Percentiles rank a stretch among this genome's conserved stretches.
phyloP scores from a whole-genome alignment of 37 sponge, comb jelly and placozoan genomes.

The Agelas oroides region DNA sequence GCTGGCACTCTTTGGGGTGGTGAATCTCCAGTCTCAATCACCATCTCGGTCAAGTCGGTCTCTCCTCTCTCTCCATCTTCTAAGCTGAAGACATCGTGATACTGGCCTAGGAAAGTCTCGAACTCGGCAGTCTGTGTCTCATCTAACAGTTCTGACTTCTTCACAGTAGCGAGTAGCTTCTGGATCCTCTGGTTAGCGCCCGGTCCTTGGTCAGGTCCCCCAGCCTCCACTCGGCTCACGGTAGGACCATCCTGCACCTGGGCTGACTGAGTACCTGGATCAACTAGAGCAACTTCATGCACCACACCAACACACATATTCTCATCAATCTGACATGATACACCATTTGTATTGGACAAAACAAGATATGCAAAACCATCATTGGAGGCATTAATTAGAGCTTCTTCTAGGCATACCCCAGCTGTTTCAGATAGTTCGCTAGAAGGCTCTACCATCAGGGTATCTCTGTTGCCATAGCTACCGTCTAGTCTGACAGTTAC shows the following conservation, averaged over 20 bases:
- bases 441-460: background rate
- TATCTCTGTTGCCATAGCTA: background rate
- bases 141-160: background rate
- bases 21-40: conserved; percentile 26
- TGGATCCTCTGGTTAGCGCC: background rate
- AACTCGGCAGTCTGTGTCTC: conserved; percentile 4
- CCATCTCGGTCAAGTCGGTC: conserved; percentile 28
- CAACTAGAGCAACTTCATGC: conserved; percentile 2
- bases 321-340: conserved; percentile 4
- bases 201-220: background rate
- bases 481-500: conserved; percentile 18
- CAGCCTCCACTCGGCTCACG: background rate
- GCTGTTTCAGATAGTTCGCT: background rate
- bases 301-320: background rate
- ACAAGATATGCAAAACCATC: background rate
- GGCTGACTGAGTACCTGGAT: background rate
- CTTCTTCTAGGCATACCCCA: background rate
- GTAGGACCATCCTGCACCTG: background rate
- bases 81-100: conserved; percentile 32
- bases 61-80: conserved; percentile 51
- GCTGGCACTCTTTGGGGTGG: conserved; percentile 37
- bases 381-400: background rate
- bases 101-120: background rate
- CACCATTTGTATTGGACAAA: conserved; percentile 5
- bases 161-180: conserved; percentile 4